Evolutionary conservation across 2,113 vertebrate species (phyloP).

Genomic region (Thamnophis sirtalis): DNA sequence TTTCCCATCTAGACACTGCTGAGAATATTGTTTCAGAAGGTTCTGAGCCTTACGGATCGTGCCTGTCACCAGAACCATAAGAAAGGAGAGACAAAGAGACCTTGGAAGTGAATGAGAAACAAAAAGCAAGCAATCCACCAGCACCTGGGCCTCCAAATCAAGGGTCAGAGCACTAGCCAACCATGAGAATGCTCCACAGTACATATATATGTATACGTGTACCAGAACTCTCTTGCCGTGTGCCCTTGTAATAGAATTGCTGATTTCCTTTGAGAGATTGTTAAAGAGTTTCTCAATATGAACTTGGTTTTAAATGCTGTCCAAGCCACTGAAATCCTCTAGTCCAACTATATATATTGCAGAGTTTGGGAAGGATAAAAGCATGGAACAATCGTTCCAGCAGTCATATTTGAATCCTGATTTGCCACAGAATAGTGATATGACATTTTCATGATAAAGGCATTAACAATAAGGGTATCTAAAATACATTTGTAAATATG

Average conservation of each 20-base stretch:
- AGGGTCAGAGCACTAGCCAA: slow-evolving; percentile 26
- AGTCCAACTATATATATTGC: neutral
- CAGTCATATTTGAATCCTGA: neutral
- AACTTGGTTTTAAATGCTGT: neutral
- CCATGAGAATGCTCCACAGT: slow-evolving; percentile 57
- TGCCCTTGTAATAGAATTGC: neutral
- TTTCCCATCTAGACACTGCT: slow-evolving; percentile 99
- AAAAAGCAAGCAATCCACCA: slow-evolving; percentile 75
- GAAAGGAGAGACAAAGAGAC: slow-evolving; percentile 78
- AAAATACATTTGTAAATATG: neutral
- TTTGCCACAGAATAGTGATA: neutral
- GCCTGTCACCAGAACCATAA: slow-evolving; percentile 89
- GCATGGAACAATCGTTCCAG: neutral
- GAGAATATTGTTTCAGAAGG: slow-evolving; percentile 99
- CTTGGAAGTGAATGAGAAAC: slow-evolving; percentile 83
- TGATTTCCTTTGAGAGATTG: neutral
- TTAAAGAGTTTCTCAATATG: neutral
- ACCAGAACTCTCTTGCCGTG: neutral
- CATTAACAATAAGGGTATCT: neutral
- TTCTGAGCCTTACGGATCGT: slow-evolving; percentile 99
- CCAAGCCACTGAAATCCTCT: neutral
- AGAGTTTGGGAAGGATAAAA: neutral
- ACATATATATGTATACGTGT: neutral
- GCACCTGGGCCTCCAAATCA: slow-evolving; percentile 50
- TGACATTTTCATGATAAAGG: neutral